These are phyloP conservation scores for Stenotaenia linearis DNA, from an alignment of 2,888 invertebrate genomes.

Conservation along the genomic window DNA sequence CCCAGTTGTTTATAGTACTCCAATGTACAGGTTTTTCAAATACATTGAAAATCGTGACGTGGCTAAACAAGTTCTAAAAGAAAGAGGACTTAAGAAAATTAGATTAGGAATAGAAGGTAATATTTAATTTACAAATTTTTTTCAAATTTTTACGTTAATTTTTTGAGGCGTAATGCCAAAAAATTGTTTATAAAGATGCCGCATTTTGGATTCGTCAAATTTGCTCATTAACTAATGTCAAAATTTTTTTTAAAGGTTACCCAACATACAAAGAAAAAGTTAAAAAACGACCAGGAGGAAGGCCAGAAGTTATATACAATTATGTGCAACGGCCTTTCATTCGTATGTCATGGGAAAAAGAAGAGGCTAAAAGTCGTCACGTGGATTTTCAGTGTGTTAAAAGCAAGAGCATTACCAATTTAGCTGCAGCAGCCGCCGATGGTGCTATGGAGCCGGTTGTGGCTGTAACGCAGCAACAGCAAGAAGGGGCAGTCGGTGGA, in stretches of 20 bases:
- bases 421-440: slow-evolving; percentile 91
- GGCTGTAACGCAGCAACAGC: slow-evolving; percentile 14
- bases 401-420: slow-evolving; percentile 93
- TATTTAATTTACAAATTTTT: too few species aligned
- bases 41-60: slow-evolving; percentile 99
- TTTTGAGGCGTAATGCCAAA: too few species aligned
- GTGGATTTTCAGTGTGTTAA: slow-evolving; percentile 99
- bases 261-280: slow-evolving; percentile 99
- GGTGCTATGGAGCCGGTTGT: slow-evolving; percentile 58
- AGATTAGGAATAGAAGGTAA: slow-evolving; percentile 89
- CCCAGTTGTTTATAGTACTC: slow-evolving; percentile 86
- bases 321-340: slow-evolving; percentile 99
- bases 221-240: not conserved
- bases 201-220: too few species aligned
- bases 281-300: slow-evolving; percentile 86
- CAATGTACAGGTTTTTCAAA: slow-evolving; percentile 96
- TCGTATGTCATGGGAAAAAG: slow-evolving; percentile 99
- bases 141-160: too few species aligned
- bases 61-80: slow-evolving; percentile 93
- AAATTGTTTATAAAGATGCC: too few species aligned
- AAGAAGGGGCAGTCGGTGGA: slow-evolving; percentile 38
- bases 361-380: slow-evolving; percentile 96
- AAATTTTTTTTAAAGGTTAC: slow-evolving; percentile 57
- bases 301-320: slow-evolving; percentile 97
- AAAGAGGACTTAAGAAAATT: slow-evolving; percentile 96